phyloP scores from a whole-genome alignment of 2,888 invertebrate species.

The Stenoptilia bipunctidactyla region DNA sequence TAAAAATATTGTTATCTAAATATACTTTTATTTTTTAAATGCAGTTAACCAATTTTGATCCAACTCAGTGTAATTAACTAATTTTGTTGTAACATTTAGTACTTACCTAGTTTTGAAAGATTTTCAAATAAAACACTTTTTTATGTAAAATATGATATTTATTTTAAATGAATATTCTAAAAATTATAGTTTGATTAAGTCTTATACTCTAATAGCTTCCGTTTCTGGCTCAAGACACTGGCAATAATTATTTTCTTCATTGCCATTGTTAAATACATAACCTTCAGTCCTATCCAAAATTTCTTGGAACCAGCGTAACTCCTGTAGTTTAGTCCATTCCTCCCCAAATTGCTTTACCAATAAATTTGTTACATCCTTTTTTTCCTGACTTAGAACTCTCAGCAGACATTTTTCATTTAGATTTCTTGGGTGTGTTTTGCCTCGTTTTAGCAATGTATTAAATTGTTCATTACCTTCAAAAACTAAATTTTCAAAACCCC shows the following conservation, averaged over 20 bases:
- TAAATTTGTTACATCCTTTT: conserved; percentile 9
- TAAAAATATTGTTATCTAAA: too few species aligned
- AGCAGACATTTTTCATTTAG: conserved; percentile 7
- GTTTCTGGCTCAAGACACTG: not conserved
- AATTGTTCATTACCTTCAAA: not conserved
- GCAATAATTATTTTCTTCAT: not conserved
- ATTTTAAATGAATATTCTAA: not conserved
- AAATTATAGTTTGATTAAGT: not conserved
- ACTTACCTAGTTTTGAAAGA: not conserved
- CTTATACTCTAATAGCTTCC: not conserved
- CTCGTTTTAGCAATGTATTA: conserved; percentile 6
- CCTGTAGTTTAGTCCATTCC: conserved; percentile 10
- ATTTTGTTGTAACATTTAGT: not conserved
- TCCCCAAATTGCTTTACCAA: conserved; percentile 8
- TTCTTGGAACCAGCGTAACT: conserved; percentile 10
- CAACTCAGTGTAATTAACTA: not conserved
- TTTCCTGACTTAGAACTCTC: conserved; percentile 7
- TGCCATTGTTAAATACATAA: not conserved
- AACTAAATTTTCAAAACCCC: too few species aligned
- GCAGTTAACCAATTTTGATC: not conserved
- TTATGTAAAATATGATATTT: not conserved
- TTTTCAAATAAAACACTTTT: not conserved
- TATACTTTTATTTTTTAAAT: not conserved
- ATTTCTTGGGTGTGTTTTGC: conserved; percentile 6
- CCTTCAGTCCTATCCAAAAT: conserved; percentile 6